Conservation (phyloP, 2,113 vertebrate genomes). For the Scomber scombrus region DNA sequence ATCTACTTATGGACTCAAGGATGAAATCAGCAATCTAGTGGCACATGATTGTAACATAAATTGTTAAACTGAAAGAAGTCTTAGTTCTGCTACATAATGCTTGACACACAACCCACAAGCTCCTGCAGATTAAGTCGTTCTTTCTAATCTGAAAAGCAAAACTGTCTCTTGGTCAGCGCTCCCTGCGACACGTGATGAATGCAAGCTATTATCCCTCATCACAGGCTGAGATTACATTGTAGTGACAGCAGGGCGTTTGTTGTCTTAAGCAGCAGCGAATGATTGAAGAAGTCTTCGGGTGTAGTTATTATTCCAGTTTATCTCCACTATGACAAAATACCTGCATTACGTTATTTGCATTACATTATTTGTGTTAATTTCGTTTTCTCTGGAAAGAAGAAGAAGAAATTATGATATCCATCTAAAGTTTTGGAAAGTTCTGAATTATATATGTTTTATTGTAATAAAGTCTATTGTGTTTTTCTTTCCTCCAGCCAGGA, state of each 20-base stretch:
- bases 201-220: slow-evolving; percentile 34
- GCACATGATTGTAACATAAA: not conserved
- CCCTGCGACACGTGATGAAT: slow-evolving; percentile 28
- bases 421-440: not conserved
- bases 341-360: not conserved
- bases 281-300: slow-evolving; percentile 25
- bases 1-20: not conserved
- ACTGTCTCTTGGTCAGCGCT: not conserved
- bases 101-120: not conserved
- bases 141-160: slow-evolving; percentile 29
- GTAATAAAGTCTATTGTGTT: slow-evolving; percentile 45
- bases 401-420: not conserved
- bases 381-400: slow-evolving; percentile 38
- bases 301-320: slow-evolving; percentile 42
- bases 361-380: slow-evolving; percentile 11
- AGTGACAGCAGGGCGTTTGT: slow-evolving; percentile 11
- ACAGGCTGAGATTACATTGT: slow-evolving; percentile 7
- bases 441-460: not conserved
- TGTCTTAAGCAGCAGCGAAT: slow-evolving; percentile 29
- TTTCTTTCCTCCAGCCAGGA: slow-evolving; percentile 89
- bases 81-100: not conserved
- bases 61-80: not conserved
- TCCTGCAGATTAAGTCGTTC: slow-evolving; percentile 19
- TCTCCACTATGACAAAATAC: slow-evolving; percentile 42
- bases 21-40: not conserved